These are phyloP conservation scores for Calypte anna DNA, from an alignment of 2,113 vertebrate genomes.

Conservation along the genomic window DNA sequence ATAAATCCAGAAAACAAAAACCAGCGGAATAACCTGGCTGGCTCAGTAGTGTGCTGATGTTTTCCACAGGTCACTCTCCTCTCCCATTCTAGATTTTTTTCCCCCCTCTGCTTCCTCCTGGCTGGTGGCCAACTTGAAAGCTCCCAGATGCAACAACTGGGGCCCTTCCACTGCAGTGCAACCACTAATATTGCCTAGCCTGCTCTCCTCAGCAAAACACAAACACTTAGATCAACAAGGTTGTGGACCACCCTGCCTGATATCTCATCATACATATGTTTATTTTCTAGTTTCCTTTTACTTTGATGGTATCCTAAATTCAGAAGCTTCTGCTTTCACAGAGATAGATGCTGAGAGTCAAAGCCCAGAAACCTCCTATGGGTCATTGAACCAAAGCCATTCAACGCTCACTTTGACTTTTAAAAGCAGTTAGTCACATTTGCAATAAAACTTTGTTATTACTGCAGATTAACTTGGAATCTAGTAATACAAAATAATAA, in stretches of 20 bases:
- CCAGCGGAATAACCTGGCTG: neutral
- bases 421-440: slow-evolving; percentile 1
- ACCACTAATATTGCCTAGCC: neutral
- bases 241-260: slow-evolving; percentile 23
- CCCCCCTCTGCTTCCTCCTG: neutral
- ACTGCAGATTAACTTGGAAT: neutral
- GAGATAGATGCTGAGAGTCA: neutral
- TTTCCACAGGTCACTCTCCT: neutral
- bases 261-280: neutral
- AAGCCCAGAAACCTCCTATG: neutral
- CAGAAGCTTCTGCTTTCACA: neutral
- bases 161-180: neutral
- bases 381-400: neutral
- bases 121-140: neutral
- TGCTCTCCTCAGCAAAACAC: neutral
- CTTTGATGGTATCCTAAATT: neutral
- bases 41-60: neutral
- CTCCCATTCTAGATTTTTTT: neutral
- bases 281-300: neutral
- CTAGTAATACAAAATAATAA: slow-evolving; percentile 5
- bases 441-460: slow-evolving; percentile 6
- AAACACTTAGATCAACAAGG: neutral
- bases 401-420: neutral
- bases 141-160: neutral
- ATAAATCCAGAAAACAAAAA: neutral